Conservation (phyloP, 2,797 vertebrate genomes). For the Fundulus diaphanus region DNA sequence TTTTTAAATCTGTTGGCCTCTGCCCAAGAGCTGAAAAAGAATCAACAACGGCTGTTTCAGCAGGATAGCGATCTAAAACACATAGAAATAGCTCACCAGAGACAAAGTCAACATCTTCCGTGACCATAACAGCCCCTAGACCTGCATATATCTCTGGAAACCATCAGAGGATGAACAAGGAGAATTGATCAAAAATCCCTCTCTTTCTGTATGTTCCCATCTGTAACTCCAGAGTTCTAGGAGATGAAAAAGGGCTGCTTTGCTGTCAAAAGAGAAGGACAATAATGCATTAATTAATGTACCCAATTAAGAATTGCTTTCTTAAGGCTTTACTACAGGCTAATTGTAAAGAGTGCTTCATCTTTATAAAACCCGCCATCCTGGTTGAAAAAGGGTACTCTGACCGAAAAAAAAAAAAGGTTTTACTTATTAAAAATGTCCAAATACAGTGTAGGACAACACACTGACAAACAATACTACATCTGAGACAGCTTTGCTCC, state of each 20-base stretch:
- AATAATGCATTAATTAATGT: no score
- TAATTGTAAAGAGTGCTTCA: neutral
- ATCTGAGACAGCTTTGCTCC: constrained; percentile 60
- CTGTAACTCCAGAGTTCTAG: neutral
- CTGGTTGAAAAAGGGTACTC: neutral
- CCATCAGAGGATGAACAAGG: no score
- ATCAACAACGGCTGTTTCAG: neutral
- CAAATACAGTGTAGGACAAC: constrained; percentile 50
- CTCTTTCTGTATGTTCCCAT: neutral
- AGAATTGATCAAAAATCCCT: no score
- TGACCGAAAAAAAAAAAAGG: neutral
- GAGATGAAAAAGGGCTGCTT: neutral
- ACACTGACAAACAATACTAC: constrained; percentile 49
- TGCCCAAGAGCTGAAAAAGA: neutral
- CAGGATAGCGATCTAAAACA: neutral
- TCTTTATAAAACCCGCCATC: neutral
- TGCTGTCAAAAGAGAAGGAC: neutral
- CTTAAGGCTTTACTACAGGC: neutral
- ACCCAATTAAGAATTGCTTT: neutral
- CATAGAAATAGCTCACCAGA: neutral
- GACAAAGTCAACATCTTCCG: neutral
- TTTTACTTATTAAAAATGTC: constrained; percentile 26
- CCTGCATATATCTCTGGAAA: neutral
- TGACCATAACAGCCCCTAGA: neutral
- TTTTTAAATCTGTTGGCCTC: neutral